phyloP scores from a whole-genome alignment of 2,797 vertebrate species.

The Discoglossus pictus region DNA sequence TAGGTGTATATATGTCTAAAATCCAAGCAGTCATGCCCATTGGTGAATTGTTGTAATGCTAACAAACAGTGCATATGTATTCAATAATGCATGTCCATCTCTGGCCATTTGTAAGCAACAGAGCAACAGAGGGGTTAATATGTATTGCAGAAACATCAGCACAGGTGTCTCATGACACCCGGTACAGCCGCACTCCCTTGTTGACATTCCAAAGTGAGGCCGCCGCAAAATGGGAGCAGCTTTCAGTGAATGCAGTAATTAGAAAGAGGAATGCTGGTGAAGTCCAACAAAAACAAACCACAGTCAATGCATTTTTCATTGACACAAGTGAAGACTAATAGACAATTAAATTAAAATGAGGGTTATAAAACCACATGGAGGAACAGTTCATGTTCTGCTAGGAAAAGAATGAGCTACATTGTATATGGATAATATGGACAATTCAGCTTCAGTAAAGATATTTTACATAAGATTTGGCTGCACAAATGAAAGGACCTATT shows the following conservation, averaged over 20 bases:
- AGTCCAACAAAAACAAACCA: constrained; percentile 46
- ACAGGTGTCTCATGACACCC: constrained; percentile 31
- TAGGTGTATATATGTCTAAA: too few relatives aligned
- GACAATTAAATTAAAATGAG: constrained; percentile 20
- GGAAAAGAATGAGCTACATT: constrained; percentile 27
- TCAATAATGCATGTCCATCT: too few relatives aligned
- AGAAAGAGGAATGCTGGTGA: constrained; percentile 37
- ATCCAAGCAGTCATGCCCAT: too few relatives aligned
- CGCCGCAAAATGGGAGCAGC: constrained; percentile 34
- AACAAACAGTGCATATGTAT: too few relatives aligned
- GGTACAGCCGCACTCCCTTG: constrained; percentile 31
- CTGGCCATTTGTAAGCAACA: too few relatives aligned
- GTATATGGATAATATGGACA: not conserved
- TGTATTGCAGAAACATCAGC: not conserved
- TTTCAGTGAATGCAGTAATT: constrained; percentile 45
- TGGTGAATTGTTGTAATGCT: too few relatives aligned
- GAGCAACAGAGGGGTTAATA: constrained; percentile 14
- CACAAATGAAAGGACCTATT: too few relatives aligned
- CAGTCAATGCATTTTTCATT: constrained; percentile 39
- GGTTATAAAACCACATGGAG: constrained; percentile 37
- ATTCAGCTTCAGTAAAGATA: not conserved
- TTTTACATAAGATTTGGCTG: too few relatives aligned
- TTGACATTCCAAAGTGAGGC: constrained; percentile 39
- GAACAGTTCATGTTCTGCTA: constrained; percentile 17
- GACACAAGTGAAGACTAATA: constrained; percentile 33